These are phyloP conservation scores for Takifugu bimaculatus DNA, from an alignment of 2,113 vertebrate species.

Conservation along the genomic window DNA sequence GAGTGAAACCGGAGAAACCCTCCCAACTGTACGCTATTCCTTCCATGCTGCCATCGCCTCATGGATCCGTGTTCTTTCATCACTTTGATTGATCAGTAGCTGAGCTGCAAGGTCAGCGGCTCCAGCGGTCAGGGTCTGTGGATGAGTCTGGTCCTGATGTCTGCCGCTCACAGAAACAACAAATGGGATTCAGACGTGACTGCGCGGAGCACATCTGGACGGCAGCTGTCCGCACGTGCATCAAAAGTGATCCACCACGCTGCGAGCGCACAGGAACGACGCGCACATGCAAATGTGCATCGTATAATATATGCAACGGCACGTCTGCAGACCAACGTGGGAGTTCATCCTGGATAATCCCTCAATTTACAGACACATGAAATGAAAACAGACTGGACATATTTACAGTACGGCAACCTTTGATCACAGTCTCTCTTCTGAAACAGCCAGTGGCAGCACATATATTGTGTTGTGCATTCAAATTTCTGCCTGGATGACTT, in stretches of 20 bases:
- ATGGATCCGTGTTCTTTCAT: background rate
- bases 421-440: slow-evolving; percentile 9
- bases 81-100: slow-evolving; percentile 42
- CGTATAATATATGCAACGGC: background rate
- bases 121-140: slow-evolving; percentile 43
- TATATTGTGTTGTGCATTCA: background rate
- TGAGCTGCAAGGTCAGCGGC: slow-evolving; percentile 33
- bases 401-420: slow-evolving; percentile 6
- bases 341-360: background rate
- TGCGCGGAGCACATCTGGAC: slow-evolving; percentile 60
- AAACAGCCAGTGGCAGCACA: slow-evolving; percentile 27
- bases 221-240: slow-evolving; percentile 63
- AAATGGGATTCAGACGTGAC: slow-evolving; percentile 66
- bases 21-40: slow-evolving; percentile 4
- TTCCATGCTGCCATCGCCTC: background rate
- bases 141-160: slow-evolving; percentile 40
- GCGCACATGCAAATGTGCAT: background rate
- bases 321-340: slow-evolving; percentile 5
- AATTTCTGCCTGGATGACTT: background rate
- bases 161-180: slow-evolving; percentile 60
- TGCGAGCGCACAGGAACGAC: slow-evolving; percentile 10
- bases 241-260: slow-evolving; percentile 42
- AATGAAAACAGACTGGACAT: background rate
- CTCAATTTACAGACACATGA: background rate
- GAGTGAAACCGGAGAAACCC: background rate